Evolutionary conservation across 2,797 vertebrate genomes (phyloP).

Genomic region (Streptopelia turtur): DNA sequence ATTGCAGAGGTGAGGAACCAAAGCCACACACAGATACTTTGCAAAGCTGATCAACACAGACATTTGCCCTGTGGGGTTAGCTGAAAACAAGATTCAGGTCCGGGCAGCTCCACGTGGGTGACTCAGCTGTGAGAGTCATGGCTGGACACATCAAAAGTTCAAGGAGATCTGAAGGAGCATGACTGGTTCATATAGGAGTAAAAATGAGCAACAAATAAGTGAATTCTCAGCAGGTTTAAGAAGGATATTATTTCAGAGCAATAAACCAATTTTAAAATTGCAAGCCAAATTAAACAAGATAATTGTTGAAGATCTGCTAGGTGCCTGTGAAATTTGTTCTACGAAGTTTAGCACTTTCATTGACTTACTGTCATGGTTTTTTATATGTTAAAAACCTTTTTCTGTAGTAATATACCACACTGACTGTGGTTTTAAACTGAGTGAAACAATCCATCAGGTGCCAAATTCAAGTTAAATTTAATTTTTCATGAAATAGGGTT

Average conservation of each 20-base stretch:
- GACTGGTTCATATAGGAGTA: background rate
- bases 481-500: background rate
- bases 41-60: background rate
- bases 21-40: background rate
- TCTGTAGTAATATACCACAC: background rate
- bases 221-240: background rate
- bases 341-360: background rate
- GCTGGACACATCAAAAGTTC: background rate
- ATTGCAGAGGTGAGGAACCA: background rate
- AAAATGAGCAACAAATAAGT: background rate
- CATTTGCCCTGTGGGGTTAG: background rate
- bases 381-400: background rate
- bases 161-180: background rate
- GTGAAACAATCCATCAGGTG: background rate
- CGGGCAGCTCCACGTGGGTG: background rate
- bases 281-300: background rate
- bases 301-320: background rate
- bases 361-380: background rate
- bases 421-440: background rate
- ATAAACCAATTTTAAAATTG: background rate
- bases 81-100: background rate
- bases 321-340: background rate
- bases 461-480: background rate
- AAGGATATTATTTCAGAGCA: background rate
- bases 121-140: fast-evolving